phyloP scores from a whole-genome alignment of 2,888 invertebrate species.

The Archips xylosteana region DNA sequence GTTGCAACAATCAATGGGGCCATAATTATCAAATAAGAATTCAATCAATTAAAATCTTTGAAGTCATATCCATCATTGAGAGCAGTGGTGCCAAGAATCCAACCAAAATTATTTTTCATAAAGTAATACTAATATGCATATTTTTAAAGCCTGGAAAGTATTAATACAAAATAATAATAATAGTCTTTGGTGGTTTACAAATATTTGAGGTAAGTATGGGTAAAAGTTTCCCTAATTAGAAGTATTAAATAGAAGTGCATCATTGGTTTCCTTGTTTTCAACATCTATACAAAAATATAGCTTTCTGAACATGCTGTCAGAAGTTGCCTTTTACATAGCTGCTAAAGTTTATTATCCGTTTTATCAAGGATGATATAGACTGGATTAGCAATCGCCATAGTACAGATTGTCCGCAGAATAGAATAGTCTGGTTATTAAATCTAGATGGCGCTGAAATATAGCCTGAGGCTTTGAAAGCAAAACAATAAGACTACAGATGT shows the following conservation, averaged over 20 bases:
- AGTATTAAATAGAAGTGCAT: not conserved
- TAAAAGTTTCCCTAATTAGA: not conserved
- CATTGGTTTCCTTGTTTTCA: conserved; percentile 10
- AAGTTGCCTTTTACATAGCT: conserved; percentile 9
- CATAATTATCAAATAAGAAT: no score
- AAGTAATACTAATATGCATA: not conserved
- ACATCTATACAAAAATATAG: conserved; percentile 36
- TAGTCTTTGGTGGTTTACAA: conserved; percentile 33
- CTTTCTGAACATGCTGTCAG: conserved; percentile 14
- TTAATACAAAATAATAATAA: conserved; percentile 8
- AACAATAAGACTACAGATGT: no score
- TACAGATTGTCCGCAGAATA: no score
- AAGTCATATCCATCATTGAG: no score
- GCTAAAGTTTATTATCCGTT: conserved; percentile 32
- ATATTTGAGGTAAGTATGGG: not conserved
- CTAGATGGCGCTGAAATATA: no score
- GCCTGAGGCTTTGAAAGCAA: no score
- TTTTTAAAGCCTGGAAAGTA: conserved; percentile 1
- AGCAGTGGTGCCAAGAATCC: not conserved
- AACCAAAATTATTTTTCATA: not conserved
- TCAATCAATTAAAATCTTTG: no score
- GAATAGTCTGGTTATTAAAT: no score
- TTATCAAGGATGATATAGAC: no score
- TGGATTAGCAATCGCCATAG: no score
- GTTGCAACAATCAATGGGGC: no score